Evolutionary conservation across 2,797 vertebrate genomes (phyloP), one percentile per base, ranked within the genome.

Genomic region (Protosalanx chinensis): DNA sequence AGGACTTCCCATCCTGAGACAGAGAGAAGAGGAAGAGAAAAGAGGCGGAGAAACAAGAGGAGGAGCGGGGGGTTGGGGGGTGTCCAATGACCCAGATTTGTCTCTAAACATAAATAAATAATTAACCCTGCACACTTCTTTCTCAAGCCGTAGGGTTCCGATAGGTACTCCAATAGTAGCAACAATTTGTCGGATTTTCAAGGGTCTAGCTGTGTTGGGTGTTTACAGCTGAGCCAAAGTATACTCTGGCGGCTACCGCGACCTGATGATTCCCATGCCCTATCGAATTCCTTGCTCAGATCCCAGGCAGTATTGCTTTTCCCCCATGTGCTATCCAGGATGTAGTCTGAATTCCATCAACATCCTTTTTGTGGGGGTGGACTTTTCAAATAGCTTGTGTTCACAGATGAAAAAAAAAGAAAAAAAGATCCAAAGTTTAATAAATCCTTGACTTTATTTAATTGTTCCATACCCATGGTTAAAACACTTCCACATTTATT

Each of bases 231-330:
- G 75, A 91, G 92, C 93, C 93, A 95, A 93, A 93, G 90, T 93
- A 89, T 91, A 94, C 92, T 95, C 93, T 94, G 92, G 92, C 94
- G 93, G 93, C 93, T 91, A 92, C 92, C 87, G 89, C 92, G 93
- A 96, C 93, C 92, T 89, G 88, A 88, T 80, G 91, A 92, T 98
- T 98, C 96, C 95, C 95, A 98, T 96, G 96, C 95, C 95, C 95
- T 91, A 86, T 87, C 81, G 79, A 94, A 98, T 97, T 97, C 95
- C 93, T 95, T 86, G 88, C 88, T 88, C 90, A 90, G 91, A 91
- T 93, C 94, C 93, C 94, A 92, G 93, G 91, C 91, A 73, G 89
- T 27, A 84, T 79, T 91, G 84, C 91, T 86, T 87, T 88, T 89
- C 88, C 86, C 86, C 93, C 92, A 92, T 89, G 83, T 93, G 86